Conservation (phyloP, 35 echinoderm and acorn worm species). For the Eucidaris tribuloides region DNA sequence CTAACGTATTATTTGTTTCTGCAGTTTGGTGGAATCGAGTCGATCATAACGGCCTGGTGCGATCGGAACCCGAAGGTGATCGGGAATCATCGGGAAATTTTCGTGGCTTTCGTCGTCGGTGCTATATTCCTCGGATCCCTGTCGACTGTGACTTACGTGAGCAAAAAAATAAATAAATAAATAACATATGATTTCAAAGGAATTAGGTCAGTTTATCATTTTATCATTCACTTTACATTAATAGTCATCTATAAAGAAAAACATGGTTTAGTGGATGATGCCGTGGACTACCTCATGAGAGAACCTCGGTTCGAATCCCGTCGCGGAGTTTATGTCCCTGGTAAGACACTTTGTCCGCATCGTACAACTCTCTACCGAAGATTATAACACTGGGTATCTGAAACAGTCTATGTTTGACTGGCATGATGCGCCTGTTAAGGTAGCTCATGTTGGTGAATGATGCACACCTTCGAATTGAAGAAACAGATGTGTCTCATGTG, state of each 20-base stretch:
- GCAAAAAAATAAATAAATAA: not conserved
- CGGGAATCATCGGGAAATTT: conserved; percentile 70
- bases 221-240: not conserved
- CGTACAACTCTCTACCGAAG: too few relatives aligned
- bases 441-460: too few relatives aligned
- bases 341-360: too few relatives aligned
- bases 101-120: conserved; percentile 57
- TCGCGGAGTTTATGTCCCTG: too few relatives aligned
- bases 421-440: too few relatives aligned
- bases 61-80: conserved; percentile 69
- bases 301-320: too few relatives aligned
- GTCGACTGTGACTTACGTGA: conserved; percentile 88
- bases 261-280: not conserved
- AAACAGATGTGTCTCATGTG: too few relatives aligned
- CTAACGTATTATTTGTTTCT: not conserved
- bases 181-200: too few relatives aligned
- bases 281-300: too few relatives aligned
- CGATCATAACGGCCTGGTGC: conserved; percentile 75
- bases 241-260: not conserved
- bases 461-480: too few relatives aligned
- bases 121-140: conserved; percentile 76
- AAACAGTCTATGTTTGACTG: too few relatives aligned
- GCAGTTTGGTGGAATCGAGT: conserved; percentile 95
- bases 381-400: too few relatives aligned
- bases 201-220: not conserved